Base-by-base conservation (phyloP, 2,113 vertebrate species). In the Cathartes aura region DNA sequence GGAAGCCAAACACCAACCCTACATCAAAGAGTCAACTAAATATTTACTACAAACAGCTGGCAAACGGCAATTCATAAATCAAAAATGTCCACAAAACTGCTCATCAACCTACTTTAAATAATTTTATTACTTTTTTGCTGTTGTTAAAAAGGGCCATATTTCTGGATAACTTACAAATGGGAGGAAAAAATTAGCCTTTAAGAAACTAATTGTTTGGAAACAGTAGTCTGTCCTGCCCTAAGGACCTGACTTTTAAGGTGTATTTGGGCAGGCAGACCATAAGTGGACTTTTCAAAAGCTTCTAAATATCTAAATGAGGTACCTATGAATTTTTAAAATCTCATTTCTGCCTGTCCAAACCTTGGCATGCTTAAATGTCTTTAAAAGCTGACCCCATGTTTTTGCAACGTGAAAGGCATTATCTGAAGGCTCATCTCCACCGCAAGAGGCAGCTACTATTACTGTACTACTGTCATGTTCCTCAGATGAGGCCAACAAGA, bases 311-410 rank as follows among this genome's bases (percentile, higher is more conserved):
- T 92, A 95, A 89, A 95, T 34, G 52, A 93, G 93, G 5, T 50
- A 72, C 36, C 48, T 36, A 96, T 96, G 60, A 96, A 96, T 96
- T 97, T 95, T 97, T 93, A 85, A 97, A 93, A 91, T 36, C 73
- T 62, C 40, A 58, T 94, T 80, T 91, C 78, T 97, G 81, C 76
- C 45, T 72, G 16, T 24, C 47, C 66, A 64, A 52, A 58, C 22
- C 78, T 72, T 72, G 76, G 64, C 60, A 30, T 47, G 42, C 81
- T 60, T 64, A 94, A 95, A 94, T 30, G 58, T 32, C 52, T 53
- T 80, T 95, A 91, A 97, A 96, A 97, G 83, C 94, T 76, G 64
- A 42, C 45, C 81, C 76, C 34, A 34, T 45, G 83, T 26, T 95
- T 95, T 87, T 93, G 72, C 30, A 62, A 82, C 0, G 0, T 45